Evolutionary conservation across 2,113 vertebrate species (phyloP).

Genomic region (Prunella fulvescens): DNA sequence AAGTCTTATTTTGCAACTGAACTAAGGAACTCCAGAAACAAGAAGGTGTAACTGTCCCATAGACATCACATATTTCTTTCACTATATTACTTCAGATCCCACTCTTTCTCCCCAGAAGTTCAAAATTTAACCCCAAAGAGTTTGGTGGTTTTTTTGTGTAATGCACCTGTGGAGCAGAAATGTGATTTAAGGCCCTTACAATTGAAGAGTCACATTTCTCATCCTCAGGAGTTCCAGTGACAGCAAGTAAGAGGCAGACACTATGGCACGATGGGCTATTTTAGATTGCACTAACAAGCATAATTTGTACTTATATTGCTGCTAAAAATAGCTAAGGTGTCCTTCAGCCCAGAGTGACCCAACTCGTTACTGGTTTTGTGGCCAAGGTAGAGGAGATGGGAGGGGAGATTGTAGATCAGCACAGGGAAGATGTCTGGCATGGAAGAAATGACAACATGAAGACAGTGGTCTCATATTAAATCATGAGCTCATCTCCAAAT

Average conservation of each 20-base stretch:
- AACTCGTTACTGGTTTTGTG: neutral
- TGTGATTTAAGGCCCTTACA: neutral
- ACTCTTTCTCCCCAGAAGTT: neutral
- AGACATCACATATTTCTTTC: neutral
- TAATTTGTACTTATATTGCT: neutral
- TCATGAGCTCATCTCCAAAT: neutral
- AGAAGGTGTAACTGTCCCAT: fast-evolving
- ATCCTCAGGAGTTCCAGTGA: neutral
- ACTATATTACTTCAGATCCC: neutral
- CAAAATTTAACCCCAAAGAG: neutral
- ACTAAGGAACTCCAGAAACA: neutral
- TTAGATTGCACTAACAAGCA: neutral
- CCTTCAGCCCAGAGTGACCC: neutral
- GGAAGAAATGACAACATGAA: neutral
- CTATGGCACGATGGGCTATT: fast-evolving
- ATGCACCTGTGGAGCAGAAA: neutral
- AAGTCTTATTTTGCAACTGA: neutral
- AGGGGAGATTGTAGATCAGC: neutral
- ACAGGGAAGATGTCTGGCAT: neutral
- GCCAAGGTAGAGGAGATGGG: neutral
- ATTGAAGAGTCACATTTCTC: neutral
- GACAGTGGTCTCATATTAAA: neutral
- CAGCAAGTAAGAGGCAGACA: neutral
- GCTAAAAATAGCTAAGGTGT: neutral
- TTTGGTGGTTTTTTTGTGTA: neutral